Evolutionary conservation across 2,113 vertebrate genomes (phyloP).

Genomic region (Azemiops feae): DNA sequence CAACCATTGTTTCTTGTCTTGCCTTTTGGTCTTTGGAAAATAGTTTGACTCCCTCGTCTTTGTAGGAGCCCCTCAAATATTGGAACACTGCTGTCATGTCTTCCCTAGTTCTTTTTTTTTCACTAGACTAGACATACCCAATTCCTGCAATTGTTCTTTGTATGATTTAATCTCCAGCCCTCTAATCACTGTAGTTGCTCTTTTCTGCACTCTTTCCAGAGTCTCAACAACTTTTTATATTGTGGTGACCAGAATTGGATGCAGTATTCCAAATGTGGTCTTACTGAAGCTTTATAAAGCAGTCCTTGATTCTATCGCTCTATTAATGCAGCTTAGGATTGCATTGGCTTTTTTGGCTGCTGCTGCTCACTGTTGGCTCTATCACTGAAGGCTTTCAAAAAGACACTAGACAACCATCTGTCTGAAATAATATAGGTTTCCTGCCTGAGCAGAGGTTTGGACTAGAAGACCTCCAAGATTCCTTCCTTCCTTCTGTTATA

Average conservation of each 20-base stretch:
- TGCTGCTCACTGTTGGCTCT: neutral
- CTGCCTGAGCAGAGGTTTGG: neutral
- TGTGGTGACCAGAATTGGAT: no score
- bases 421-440: neutral
- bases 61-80: neutral
- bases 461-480: neutral
- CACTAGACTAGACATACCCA: neutral
- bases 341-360: neutral
- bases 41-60: neutral
- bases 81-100: neutral
- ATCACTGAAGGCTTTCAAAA: neutral
- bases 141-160: neutral
- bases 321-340: no score
- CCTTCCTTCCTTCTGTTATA: neutral
- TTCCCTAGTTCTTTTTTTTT: neutral
- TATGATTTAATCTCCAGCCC: no score
- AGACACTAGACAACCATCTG: neutral
- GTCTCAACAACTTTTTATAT: neutral
- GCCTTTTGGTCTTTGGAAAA: neutral
- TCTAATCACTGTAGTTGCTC: neutral
- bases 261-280: no score
- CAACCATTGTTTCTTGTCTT: neutral
- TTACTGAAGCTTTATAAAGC: no score
- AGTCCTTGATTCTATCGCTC: no score
- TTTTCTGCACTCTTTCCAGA: neutral